Evolutionary conservation across 2,888 invertebrate species (phyloP).

Genomic region (Byasa hedistus): DNA sequence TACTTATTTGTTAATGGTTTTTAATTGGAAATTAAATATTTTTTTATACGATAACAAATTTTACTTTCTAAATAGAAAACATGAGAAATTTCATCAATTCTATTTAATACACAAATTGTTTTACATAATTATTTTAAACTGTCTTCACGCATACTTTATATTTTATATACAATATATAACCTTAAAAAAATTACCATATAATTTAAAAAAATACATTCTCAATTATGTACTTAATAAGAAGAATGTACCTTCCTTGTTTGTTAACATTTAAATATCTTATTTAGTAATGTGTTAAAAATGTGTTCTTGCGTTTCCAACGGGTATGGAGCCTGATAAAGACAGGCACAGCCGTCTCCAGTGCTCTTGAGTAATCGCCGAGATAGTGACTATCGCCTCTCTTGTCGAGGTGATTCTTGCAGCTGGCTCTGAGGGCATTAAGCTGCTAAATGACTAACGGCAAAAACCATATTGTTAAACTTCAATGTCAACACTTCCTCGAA

Average conservation of each 20-base stretch:
- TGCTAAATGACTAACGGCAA: conserved; percentile 30
- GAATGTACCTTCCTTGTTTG: conserved; percentile 15
- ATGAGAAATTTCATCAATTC: too few relatives aligned
- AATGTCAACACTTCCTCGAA: conserved; percentile 19
- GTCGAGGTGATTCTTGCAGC: conserved; percentile 59
- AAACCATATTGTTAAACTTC: conserved; percentile 30
- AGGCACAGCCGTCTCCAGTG: conserved; percentile 55
- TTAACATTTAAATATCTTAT: conserved; percentile 28
- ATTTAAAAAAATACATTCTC: too few relatives aligned
- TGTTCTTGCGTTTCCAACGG: conserved; percentile 39
- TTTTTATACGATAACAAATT: not conserved
- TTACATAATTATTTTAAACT: too few relatives aligned
- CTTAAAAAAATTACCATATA: too few relatives aligned
- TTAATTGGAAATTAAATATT: not conserved
- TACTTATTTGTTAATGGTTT: too few relatives aligned
- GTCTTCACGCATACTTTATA: too few relatives aligned
- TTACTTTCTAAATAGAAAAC: too few relatives aligned
- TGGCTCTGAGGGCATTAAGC: conserved; percentile 30
- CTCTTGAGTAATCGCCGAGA: conserved; percentile 62
- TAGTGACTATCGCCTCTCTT: conserved; percentile 58
- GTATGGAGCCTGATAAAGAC: conserved; percentile 49
- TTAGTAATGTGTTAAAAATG: conserved; percentile 29
- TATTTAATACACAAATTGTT: too few relatives aligned
- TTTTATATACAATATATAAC: too few relatives aligned
- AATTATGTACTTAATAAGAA: conserved; percentile 13